Evolutionary conservation across 2,113 vertebrate species (phyloP).

Genomic region (Rhinopomastus cyanomelas): DNA sequence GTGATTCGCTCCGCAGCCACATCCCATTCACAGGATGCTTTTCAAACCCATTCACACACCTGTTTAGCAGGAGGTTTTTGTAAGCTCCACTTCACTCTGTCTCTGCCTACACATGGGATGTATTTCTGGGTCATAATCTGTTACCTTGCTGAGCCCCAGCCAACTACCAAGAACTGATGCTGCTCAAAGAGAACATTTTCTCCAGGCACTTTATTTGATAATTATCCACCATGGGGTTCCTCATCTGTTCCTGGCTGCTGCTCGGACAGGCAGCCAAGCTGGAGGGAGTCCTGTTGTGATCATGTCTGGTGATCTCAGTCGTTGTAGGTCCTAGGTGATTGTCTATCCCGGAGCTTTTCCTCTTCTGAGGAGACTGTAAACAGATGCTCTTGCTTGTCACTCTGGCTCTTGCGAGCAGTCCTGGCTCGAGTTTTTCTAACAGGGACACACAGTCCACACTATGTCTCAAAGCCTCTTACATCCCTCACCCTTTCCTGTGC

Average conservation of each 20-base stretch:
- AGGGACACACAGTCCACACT: rapidly evolving
- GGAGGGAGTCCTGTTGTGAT: background rate
- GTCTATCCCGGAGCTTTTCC: background rate
- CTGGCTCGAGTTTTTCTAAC: background rate
- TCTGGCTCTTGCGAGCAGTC: background rate
- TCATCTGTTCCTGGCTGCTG: background rate
- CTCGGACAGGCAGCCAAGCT: background rate
- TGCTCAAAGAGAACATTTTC: slow-evolving; percentile 38
- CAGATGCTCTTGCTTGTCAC: background rate
- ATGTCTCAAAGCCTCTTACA: background rate
- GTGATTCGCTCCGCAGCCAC: background rate
- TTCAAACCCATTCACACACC: rapidly evolving
- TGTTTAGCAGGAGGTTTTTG: background rate
- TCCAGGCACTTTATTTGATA: slow-evolving; percentile 4
- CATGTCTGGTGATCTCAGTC: background rate
- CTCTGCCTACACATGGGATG: background rate
- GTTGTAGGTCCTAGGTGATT: background rate
- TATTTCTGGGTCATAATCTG: slow-evolving; percentile 41
- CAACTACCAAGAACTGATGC: background rate
- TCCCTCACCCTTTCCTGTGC: background rate
- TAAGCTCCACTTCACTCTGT: background rate
- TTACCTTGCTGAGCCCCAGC: background rate
- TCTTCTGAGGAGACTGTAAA: background rate
- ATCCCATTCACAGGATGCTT: rapidly evolving
- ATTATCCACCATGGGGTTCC: slow-evolving; percentile 18